Percentiles rank a stretch among this genome's conserved stretches.
Evolutionary conservation across 2,797 vertebrate species (phyloP).

Genomic region (Heteromormyrus szaboi): DNA sequence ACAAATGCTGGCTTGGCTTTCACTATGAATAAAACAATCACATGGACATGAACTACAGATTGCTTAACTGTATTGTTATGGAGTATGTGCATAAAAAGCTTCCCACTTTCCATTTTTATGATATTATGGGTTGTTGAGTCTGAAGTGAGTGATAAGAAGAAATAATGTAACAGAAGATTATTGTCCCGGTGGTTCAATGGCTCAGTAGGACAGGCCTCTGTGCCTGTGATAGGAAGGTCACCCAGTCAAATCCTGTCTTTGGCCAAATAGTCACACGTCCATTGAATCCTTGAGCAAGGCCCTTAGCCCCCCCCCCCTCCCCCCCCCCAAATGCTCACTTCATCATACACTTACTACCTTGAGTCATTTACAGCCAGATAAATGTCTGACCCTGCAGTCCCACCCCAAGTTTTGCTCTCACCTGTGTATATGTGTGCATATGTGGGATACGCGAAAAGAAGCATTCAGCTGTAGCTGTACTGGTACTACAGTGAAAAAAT

Average conservation of each 20-base stretch:
- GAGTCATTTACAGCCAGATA: too few relatives aligned
- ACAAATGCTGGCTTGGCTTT: not conserved
- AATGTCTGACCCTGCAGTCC: not conserved
- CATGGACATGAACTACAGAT: not conserved
- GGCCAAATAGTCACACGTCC: not conserved
- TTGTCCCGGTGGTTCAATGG: too few relatives aligned
- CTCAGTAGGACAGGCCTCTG: too few relatives aligned
- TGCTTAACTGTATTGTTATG: not conserved
- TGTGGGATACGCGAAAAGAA: not conserved
- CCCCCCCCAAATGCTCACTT: not conserved
- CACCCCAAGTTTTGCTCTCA: not conserved
- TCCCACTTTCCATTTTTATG: not conserved
- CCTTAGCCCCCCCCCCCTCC: not conserved
- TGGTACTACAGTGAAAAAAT: not conserved
- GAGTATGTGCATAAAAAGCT: not conserved
- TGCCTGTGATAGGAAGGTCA: too few relatives aligned
- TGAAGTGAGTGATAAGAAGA: not conserved
- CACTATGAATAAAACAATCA: not conserved
- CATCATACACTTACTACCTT: too few relatives aligned
- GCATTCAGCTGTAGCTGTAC: not conserved
- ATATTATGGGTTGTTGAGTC: not conserved
- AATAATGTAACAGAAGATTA: not conserved
- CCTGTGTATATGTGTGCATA: not conserved
- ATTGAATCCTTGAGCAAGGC: not conserved
- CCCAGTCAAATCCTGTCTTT: not conserved